A percentile compares a stretch with the other conserved stretches of the same genome.
These are phyloP conservation scores for Machimus rusticus DNA, from an alignment of 2,888 invertebrate species.

Conservation along the genomic window DNA sequence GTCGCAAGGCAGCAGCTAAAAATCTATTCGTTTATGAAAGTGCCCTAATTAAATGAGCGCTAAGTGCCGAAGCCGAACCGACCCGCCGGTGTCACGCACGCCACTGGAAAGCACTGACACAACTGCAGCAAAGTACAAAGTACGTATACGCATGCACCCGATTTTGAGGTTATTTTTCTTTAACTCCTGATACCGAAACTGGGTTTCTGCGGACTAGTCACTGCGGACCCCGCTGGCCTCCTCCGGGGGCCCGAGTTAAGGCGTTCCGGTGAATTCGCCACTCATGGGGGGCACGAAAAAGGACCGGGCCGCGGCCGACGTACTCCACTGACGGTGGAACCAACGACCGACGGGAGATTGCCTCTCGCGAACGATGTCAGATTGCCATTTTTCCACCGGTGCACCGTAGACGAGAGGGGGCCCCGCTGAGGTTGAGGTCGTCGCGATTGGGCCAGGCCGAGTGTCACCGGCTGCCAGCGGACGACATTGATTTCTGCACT, in stretches of 20 bases:
- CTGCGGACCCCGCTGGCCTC: background rate
- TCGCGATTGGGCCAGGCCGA: background rate
- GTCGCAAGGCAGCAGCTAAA: background rate
- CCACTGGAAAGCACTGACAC: slow-evolving; percentile 28
- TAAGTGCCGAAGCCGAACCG: background rate
- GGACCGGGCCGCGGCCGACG: background rate
- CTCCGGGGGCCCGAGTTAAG: background rate
- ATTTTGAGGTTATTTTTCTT: slow-evolving; percentile 37
- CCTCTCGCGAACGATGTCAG: background rate
- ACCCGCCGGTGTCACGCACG: background rate
- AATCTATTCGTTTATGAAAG: background rate
- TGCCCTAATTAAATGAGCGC: slow-evolving; percentile 15
- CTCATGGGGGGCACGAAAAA: background rate
- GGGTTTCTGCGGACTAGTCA: background rate
- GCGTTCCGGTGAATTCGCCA: background rate
- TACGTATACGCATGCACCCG: slow-evolving; percentile 37
- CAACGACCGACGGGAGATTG: background rate
- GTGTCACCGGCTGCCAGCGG: slow-evolving; percentile 25
- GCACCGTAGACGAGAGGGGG: background rate
- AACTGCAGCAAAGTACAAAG: slow-evolving; percentile 29
- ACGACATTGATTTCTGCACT: slow-evolving; percentile 22
- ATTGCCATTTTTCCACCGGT: background rate
- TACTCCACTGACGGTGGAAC: background rate
- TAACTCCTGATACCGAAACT: slow-evolving; percentile 2
- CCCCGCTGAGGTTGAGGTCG: background rate